A percentile compares a stretch with the other conserved stretches of the same genome.
These are phyloP conservation scores for Ibidorhyncha struthersii DNA, from an alignment of 2,113 vertebrate species.

Conservation along the genomic window DNA sequence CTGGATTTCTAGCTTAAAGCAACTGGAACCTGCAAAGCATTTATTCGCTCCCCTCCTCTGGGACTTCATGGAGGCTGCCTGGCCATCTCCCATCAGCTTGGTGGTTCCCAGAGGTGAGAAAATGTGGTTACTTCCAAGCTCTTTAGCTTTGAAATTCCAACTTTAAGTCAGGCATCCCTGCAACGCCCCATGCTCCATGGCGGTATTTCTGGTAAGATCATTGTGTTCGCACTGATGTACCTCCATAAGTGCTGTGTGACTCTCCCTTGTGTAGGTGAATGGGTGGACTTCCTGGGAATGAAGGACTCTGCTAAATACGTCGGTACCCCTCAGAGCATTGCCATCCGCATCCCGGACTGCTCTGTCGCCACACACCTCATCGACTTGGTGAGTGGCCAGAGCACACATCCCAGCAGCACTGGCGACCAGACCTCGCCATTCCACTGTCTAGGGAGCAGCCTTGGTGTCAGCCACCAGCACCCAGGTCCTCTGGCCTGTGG, in stretches of 20 bases:
- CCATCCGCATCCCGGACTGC: constrained; percentile 88
- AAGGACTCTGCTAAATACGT: constrained; percentile 85
- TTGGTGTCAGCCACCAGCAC: background rate
- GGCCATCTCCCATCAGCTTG: constrained; percentile 91
- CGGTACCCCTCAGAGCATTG: constrained; percentile 86
- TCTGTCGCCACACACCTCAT: constrained; percentile 88
- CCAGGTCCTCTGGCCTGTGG: background rate
- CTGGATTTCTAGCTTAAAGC: constrained; percentile 88
- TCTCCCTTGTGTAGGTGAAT: constrained; percentile 74
- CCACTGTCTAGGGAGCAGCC: background rate
- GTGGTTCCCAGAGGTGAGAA: constrained; percentile 86
- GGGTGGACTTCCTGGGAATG: constrained; percentile 87
- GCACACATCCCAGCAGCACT: background rate
- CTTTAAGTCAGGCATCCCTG: background rate
- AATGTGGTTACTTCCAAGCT: background rate
- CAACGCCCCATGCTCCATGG: rapidly evolving
- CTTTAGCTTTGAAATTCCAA: background rate
- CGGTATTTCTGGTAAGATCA: rapidly evolving
- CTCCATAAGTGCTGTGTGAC: background rate
- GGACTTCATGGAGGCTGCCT: constrained; percentile 89
- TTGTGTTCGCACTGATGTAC: rapidly evolving
- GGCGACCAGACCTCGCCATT: rapidly evolving
- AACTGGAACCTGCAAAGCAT: constrained; percentile 84
- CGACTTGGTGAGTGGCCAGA: constrained; percentile 72
- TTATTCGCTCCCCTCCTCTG: constrained; percentile 84